Conservation (phyloP, 92 coral and sea anemone genomes). For the Siderastrea radians region DNA sequence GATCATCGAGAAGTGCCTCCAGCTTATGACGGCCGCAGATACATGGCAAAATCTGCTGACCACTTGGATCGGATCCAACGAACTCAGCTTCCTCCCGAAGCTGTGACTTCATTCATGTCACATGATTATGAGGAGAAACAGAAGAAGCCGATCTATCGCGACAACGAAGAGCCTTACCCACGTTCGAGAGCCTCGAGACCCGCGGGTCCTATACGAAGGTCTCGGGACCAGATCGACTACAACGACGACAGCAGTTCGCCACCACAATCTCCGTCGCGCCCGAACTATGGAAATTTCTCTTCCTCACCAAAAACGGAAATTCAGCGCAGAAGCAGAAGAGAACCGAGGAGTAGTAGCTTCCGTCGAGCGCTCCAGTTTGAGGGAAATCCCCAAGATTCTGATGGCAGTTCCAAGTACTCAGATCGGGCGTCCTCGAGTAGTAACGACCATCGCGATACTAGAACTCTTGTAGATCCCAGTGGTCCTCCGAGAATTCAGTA, state of each 20-base stretch:
- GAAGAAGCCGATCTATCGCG: conserved; percentile 26
- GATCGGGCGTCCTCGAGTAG: conserved; percentile 85
- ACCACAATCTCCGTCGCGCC: conserved; percentile 43
- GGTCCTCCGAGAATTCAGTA: conserved; percentile 59
- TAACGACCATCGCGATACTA: conserved; percentile 82
- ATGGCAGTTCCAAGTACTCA: conserved; percentile 76
- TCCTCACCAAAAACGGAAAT: conserved; percentile 47
- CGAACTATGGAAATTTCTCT: conserved; percentile 28
- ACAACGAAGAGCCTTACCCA: conserved; percentile 25
- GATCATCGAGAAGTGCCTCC: conserved; percentile 78
- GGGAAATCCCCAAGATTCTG: conserved; percentile 61
- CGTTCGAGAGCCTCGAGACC: conserved; percentile 44
- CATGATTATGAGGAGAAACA: conserved; percentile 67
- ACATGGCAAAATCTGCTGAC: conserved; percentile 60
- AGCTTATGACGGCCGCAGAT: conserved; percentile 75
- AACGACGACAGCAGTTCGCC: conserved; percentile 45
- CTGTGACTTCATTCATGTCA: conserved; percentile 94
- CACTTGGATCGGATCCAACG: conserved; percentile 49
- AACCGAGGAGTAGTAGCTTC: conserved; percentile 82
- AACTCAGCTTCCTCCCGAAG: conserved; percentile 72
- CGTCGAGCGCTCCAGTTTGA: conserved; percentile 75
- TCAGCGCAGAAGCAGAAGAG: conserved; percentile 58
- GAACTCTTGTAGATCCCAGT: conserved; percentile 26
- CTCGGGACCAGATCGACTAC: conserved; percentile 68
- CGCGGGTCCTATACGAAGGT: conserved; percentile 41